Percentiles rank a stretch among this genome's conserved stretches.
phyloP scores from a whole-genome alignment of 2,888 invertebrate species.

The Boloria euphrosyne region DNA sequence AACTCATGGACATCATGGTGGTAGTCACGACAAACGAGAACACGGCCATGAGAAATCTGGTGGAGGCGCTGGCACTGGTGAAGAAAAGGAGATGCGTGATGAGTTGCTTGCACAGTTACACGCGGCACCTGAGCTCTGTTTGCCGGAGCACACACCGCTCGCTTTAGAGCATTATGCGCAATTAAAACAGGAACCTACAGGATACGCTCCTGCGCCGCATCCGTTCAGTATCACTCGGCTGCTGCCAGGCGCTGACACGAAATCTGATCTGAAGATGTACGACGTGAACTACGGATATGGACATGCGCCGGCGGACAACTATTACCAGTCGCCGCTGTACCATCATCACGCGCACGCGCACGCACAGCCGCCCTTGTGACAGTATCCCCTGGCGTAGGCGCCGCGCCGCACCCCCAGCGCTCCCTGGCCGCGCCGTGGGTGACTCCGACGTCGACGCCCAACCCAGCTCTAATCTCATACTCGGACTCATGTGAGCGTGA shows the following conservation, averaged over 20 bases:
- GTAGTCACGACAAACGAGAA: conserved; percentile 69
- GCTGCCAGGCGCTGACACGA: conserved; percentile 92
- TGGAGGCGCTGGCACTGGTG: conserved; percentile 58
- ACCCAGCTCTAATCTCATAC: conserved; percentile 58
- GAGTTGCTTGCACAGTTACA: conserved; percentile 89
- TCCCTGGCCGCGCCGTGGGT: conserved; percentile 60
- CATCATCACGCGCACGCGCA: conserved; percentile 83
- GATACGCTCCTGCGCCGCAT: conserved; percentile 92
- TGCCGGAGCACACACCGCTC: conserved; percentile 82
- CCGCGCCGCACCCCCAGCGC: conserved; percentile 52
- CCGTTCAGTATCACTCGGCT: conserved; percentile 97
- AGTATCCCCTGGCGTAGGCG: conserved; percentile 93
- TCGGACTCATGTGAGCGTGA: conserved; percentile 78
- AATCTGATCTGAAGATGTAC: conserved; percentile 96
- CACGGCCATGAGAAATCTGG: conserved; percentile 84
- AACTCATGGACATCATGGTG: conserved; percentile 66
- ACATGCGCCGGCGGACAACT: conserved; percentile 86
- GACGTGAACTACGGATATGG: conserved; percentile 86
- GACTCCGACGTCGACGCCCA: conserved; percentile 41
- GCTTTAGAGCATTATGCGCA: conserved; percentile 85
- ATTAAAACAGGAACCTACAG: conserved; percentile 89
- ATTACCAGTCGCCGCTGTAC: conserved; percentile 92
- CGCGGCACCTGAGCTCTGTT: conserved; percentile 84
- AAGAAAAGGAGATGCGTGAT: conserved; percentile 80
- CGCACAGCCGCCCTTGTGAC: conserved; percentile 94